phyloP scores from a whole-genome alignment of 2,888 invertebrate species.

The Lathronympha strigana region DNA sequence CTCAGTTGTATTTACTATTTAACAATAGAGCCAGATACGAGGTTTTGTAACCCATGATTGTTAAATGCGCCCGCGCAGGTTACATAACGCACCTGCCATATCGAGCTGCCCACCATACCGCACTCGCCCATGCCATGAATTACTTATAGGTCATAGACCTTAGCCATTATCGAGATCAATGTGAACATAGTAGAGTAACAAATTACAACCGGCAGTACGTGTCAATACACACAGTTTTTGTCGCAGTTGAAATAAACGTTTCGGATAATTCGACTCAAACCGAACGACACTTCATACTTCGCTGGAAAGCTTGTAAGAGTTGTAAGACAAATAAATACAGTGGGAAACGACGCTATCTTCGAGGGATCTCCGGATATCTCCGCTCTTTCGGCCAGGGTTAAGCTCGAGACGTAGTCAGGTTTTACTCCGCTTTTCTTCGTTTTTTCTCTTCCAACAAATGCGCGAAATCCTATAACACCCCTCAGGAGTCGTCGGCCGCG shows the following conservation, averaged over 20 bases:
- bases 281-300: slow-evolving; percentile 46
- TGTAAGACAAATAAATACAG: slow-evolving; percentile 63
- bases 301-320: slow-evolving; percentile 56
- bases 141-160: slow-evolving; percentile 82
- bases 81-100: slow-evolving; percentile 84
- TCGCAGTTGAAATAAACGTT: slow-evolving; percentile 14
- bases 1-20: background rate
- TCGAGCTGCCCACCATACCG: slow-evolving; percentile 76
- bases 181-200: slow-evolving; percentile 33
- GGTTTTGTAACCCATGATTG: background rate
- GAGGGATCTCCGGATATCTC: slow-evolving; percentile 59
- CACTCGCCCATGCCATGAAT: slow-evolving; percentile 81
- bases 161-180: slow-evolving; percentile 62
- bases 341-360: slow-evolving; percentile 53
- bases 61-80: slow-evolving; percentile 63
- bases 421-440: slow-evolving; percentile 56
- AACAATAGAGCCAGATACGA: background rate
- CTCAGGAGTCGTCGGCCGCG: slow-evolving; percentile 57
- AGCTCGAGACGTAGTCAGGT: slow-evolving; percentile 52
- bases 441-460: slow-evolving; percentile 54
- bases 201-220: slow-evolving; percentile 23
- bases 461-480: slow-evolving; percentile 70
- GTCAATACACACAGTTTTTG: slow-evolving; percentile 27
- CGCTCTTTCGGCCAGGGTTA: slow-evolving; percentile 50
- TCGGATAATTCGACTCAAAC: slow-evolving; percentile 43